Evolutionary conservation across 2,113 vertebrate genomes (phyloP), one percentile per base, ranked within the genome.

Genomic region (Numenius arquata): DNA sequence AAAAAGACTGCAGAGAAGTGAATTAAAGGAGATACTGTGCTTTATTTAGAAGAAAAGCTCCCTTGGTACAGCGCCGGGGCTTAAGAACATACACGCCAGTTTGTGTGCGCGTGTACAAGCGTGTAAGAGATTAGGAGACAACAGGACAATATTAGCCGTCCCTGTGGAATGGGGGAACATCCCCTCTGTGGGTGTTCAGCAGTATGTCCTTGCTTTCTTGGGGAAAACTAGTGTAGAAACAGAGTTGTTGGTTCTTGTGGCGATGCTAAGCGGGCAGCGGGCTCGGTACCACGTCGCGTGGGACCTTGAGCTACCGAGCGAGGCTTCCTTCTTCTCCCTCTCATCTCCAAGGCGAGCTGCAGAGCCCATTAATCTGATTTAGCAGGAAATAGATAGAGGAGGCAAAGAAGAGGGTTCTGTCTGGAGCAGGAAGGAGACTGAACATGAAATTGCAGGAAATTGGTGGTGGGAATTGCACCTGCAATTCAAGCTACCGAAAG

Each of bases 261-360:
- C 7, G 23, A 6, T 12, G 14, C 2, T 10, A 4, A 10, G n/a
- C n/a, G n/a, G 47, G 52, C 25, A 5, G 15, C 8, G 61, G 38
- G 20, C 38, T 92, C 25, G 2, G 38, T 5, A 12, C 41, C 32
- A 0, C 0, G 0, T 9, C 8, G 15, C 5, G 0, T 10, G 53
- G 43, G n/a, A 52, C 36, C 66, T 32, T 12, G 5, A 15, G 25
- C 71, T 56, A 12, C 48, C 4, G 6, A 2, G n/a, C 5, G 21
- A 26, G 32, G 12, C 26, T 68, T 45, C 43, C 8, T 1, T 8
- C 50, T 53, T 19, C 29, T 63, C 38, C 67, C 19, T 27, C 27
- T 63, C 4, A 0, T 26, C 11, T 41, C 29, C 0, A 3, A 11
- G 19, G 67, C n/a, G 19, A 53, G 40, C 81, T 73, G 38, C 50